Percentiles rank a stretch among this genome's conserved stretches.
phyloP scores from a whole-genome alignment of 2,888 invertebrate species.

The Serrognathus titanus region DNA sequence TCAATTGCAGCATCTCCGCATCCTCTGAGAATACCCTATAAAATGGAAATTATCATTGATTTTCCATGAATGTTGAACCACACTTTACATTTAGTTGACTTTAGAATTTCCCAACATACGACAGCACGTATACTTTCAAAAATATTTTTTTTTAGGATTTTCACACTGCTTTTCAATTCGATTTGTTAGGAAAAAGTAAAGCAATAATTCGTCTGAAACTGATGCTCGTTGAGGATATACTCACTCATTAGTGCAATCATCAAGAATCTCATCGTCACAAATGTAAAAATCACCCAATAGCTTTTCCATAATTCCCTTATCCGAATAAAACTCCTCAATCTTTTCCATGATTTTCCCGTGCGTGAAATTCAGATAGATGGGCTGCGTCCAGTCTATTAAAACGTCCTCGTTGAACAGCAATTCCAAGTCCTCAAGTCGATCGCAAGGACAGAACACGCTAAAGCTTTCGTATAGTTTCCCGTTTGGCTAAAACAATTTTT shows the following conservation, averaged over 20 bases:
- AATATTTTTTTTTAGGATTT: no score
- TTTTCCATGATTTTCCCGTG: constrained; percentile 77
- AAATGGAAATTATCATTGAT: constrained; percentile 1
- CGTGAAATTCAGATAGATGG: constrained; percentile 83
- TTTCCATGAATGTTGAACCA: constrained; percentile 5
- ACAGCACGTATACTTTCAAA: no score
- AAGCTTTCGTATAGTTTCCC: constrained; percentile 78
- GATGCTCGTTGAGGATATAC: background rate
- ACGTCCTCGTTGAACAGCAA: constrained; percentile 72
- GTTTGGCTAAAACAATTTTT: constrained; percentile 64
- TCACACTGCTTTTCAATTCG: no score
- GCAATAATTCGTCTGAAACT: background rate
- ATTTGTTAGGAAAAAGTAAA: no score
- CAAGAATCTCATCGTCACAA: constrained; percentile 61
- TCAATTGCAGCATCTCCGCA: constrained; percentile 73
- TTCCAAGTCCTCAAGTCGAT: constrained; percentile 68
- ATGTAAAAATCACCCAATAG: constrained; percentile 79
- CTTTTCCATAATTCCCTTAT: constrained; percentile 64
- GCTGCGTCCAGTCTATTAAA: constrained; percentile 75
- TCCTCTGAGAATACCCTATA: constrained; percentile 43
- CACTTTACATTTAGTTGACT: constrained; percentile 5
- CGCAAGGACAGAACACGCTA: constrained; percentile 79
- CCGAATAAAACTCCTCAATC: constrained; percentile 68
- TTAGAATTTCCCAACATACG: no score
- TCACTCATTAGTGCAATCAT: constrained; percentile 23